These are phyloP conservation scores for Garra rufa DNA, from an alignment of 2,113 vertebrate species.

Conservation along the genomic window DNA sequence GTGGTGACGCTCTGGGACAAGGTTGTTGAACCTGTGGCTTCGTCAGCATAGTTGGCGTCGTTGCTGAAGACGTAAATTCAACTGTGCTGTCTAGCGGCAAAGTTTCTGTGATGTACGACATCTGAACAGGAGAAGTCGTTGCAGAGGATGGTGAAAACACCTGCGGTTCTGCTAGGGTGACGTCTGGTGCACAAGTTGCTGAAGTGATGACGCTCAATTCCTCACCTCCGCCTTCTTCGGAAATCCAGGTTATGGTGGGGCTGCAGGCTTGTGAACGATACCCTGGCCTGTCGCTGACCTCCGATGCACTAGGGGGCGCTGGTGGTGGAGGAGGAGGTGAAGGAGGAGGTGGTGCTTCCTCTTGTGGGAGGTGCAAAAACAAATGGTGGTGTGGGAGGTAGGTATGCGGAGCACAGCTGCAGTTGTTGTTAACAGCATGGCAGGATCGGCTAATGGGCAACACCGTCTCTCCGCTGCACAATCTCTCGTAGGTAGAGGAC, in stretches of 20 bases:
- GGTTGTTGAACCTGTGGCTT: slow-evolving; percentile 73
- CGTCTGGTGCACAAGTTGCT: slow-evolving; percentile 53
- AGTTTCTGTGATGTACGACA: slow-evolving; percentile 43
- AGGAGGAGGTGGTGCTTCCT: slow-evolving; percentile 75
- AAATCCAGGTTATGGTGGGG: slow-evolving; percentile 80
- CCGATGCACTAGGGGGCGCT: slow-evolving; percentile 47
- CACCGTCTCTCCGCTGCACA: slow-evolving; percentile 72
- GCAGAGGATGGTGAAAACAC: slow-evolving; percentile 38
- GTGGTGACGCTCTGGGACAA: slow-evolving; percentile 48
- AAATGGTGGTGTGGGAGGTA: slow-evolving; percentile 76
- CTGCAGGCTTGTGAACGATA: slow-evolving; percentile 86
- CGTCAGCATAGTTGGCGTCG: slow-evolving; percentile 21
- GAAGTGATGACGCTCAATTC: slow-evolving; percentile 70
- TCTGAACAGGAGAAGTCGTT: slow-evolving; percentile 38
- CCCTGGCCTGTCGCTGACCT: slow-evolving; percentile 82
- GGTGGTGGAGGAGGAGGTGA: slow-evolving; percentile 8
- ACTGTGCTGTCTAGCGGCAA: slow-evolving; percentile 41
- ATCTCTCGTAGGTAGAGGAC: slow-evolving; percentile 83
- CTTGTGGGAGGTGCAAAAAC: slow-evolving; percentile 84
- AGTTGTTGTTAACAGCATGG: slow-evolving; percentile 70
- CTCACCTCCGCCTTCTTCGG: slow-evolving; percentile 72
- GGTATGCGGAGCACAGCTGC: slow-evolving; percentile 73
- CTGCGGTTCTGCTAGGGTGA: slow-evolving; percentile 38
- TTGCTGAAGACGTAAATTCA: slow-evolving; percentile 16
- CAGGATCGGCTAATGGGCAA: slow-evolving; percentile 73